Evolutionary conservation across 92 coral and sea anemone species (phyloP).

Genomic region (Palythoa heliodiscus): DNA sequence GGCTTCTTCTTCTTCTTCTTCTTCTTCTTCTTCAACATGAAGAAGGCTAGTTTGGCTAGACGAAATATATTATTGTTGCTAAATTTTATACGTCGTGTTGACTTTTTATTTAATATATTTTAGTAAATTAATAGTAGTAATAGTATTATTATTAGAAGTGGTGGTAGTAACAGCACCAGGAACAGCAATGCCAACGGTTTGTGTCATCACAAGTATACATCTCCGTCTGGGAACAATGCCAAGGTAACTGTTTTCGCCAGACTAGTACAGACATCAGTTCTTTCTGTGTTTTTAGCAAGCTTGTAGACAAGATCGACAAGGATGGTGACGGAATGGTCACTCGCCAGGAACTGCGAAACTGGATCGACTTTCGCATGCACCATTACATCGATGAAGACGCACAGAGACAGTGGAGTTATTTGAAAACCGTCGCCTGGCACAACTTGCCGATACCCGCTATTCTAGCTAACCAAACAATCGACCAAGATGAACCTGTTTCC

Average conservation of each 20-base stretch:
- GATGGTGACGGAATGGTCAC: slow-evolving; percentile 43
- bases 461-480: slow-evolving; percentile 3
- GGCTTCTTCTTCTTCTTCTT: too few relatives aligned
- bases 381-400: slow-evolving; percentile 27
- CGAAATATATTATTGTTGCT: too few relatives aligned
- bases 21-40: too few relatives aligned
- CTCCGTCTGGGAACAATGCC: neutral
- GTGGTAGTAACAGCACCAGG: too few relatives aligned
- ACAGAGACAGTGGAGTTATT: neutral
- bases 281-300: slow-evolving; percentile 28
- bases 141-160: too few relatives aligned
- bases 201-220: too few relatives aligned
- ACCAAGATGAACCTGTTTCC: slow-evolving; percentile 5
- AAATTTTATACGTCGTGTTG: too few relatives aligned
- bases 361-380: slow-evolving; percentile 40
- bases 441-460: neutral
- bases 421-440: neutral
- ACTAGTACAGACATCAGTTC: neutral
- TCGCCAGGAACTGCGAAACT: slow-evolving; percentile 41
- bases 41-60: too few relatives aligned
- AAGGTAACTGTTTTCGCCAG: neutral
- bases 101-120: too few relatives aligned
- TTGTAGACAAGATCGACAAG: slow-evolving; percentile 57
- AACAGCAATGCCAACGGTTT: too few relatives aligned
- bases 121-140: too few relatives aligned